Conservation (phyloP, 1,140 invertebrate species). For the Trachymyrmex cornetzi region DNA sequence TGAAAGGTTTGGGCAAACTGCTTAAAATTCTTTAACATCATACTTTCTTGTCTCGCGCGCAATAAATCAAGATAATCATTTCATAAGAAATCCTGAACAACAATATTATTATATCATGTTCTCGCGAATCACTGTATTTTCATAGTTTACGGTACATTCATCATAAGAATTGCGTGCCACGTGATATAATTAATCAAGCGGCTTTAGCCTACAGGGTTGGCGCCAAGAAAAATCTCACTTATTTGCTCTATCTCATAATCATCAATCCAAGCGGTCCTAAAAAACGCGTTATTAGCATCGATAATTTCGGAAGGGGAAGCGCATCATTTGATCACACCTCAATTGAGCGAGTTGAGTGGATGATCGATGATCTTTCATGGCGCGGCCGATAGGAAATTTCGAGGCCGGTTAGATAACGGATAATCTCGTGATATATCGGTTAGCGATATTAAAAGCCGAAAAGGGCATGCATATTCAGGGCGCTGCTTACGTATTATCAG, state of each 20-base stretch:
- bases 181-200: conserved; percentile 56
- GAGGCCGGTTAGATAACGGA: conserved; percentile 76
- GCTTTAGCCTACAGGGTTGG: neutral
- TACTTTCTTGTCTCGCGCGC: conserved; percentile 30
- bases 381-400: conserved; percentile 75
- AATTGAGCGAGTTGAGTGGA: conserved; percentile 67
- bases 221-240: conserved; percentile 39
- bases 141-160: conserved; percentile 48
- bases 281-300: conserved; percentile 30
- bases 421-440: conserved; percentile 82
- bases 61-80: conserved; percentile 63
- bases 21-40: conserved; percentile 57
- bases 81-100: conserved; percentile 26
- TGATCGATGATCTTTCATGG: conserved; percentile 80
- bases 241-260: conserved; percentile 6
- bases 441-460: conserved; percentile 83
- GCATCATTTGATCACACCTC: neutral
- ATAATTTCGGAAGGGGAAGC: conserved; percentile 17
- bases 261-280: conserved; percentile 1
- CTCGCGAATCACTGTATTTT: conserved; percentile 37
- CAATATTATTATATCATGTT: conserved; percentile 61
- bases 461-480: conserved; percentile 84
- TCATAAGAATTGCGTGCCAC: conserved; percentile 50
- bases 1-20: conserved; percentile 13
- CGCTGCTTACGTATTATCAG: conserved; percentile 83